phyloP scores from a whole-genome alignment of 2,888 invertebrate genomes.

The Anoncus sp. region DNA sequence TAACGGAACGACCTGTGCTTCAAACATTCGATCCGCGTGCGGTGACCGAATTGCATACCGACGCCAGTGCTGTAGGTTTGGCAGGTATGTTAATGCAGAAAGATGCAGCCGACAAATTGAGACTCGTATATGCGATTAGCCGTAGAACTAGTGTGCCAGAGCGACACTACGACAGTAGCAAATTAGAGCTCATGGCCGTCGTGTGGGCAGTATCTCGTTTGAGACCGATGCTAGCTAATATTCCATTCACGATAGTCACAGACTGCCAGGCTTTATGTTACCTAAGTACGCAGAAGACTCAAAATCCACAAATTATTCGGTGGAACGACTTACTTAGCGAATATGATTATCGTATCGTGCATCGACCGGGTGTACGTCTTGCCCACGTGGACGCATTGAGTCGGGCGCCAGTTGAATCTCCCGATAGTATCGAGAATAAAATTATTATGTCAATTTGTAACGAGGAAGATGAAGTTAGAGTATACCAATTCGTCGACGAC shows the following conservation, averaged over 20 bases:
- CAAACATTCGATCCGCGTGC: not conserved
- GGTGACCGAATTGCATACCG: not conserved
- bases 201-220: too few species aligned
- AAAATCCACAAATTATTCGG: not conserved
- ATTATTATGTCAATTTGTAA: not conserved
- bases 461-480: constrained; percentile 1
- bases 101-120: not conserved
- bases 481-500: constrained; percentile 7
- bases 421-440: too few species aligned
- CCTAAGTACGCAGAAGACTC: not conserved
- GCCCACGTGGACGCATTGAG: not conserved
- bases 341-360: too few species aligned
- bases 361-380: too few species aligned
- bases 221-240: too few species aligned
- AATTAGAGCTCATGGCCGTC: not conserved
- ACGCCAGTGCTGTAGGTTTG: not conserved
- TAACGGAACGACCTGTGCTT: not conserved
- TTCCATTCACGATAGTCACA: too few species aligned
- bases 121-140: too few species aligned
- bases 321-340: too few species aligned
- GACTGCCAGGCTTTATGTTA: not conserved
- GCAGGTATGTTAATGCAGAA: not conserved
- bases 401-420: not conserved
- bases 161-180: not conserved
- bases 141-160: not conserved